Base-by-base conservation (phyloP, 2,797 vertebrate genomes). In the Rhynchotus rufescens region DNA sequence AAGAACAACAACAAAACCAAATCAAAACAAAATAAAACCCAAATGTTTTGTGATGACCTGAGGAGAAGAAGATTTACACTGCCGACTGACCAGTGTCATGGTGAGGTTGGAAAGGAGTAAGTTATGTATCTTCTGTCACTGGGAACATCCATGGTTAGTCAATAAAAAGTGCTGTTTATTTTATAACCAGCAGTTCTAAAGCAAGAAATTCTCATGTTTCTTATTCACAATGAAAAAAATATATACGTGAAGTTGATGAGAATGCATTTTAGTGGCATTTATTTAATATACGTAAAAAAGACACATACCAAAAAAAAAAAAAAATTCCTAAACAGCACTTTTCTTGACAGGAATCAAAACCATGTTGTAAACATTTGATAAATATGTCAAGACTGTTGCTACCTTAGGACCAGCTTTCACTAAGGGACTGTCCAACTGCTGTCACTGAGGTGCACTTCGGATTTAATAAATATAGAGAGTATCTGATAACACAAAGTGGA, bases 91-190 rank as follows among this genome's bases (percentile, higher is more conserved):
- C 5, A 64, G 36, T 40, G 93, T 78, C 75, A 32, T 45, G 69
- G 30, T 9, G 61, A 89, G 89, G 71, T 5, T 16, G 3, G 32
- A 84, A 77, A 10, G 1, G 47, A 23, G 44, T 60, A 51, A 83
- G 80, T 44, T 84, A 75, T 74, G 82, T 44, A 25, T 72, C 67
- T 88, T 38, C 84, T 81, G 59, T 14, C 91, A 32, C 84, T 54
- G 86, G 72, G 84, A 93, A 42, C 45, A 67, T 60, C 65, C 44
- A 65, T 38, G 56, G 51, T 80, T 42, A 60, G 74, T 96, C 91
- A 45, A 90, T 91, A 87, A 89, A 95, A 90, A 83, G 79, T 57
- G 54, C 44, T 94, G 89, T 88, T 89, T 93, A 44, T 91, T 86
- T 94, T 92, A 80, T 73, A 89, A 69, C 71, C 88, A 86, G 76